A percentile compares a stretch with the other conserved stretches of the same genome.
These are phyloP conservation scores for Ailurus styani DNA, from an alignment of 2,113 vertebrate species.

Conservation along the genomic window DNA sequence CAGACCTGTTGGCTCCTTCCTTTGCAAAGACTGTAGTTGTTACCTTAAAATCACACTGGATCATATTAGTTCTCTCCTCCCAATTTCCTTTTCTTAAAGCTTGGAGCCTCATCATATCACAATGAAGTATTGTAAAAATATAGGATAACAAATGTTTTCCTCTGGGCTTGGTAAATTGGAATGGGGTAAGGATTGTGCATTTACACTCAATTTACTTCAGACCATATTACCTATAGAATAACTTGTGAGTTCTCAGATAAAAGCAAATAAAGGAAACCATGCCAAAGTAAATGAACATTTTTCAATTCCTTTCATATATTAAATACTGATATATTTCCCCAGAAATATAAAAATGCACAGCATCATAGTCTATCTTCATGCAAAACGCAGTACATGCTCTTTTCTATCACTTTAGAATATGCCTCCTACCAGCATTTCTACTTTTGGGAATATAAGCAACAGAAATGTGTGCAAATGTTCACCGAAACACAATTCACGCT, in stretches of 20 bases:
- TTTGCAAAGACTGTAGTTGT: slow-evolving; percentile 29
- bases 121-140: slow-evolving; percentile 65
- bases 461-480: not conserved
- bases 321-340: slow-evolving; percentile 37
- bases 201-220: slow-evolving; percentile 65
- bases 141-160: slow-evolving; percentile 49
- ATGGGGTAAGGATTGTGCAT: slow-evolving; percentile 45
- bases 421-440: not conserved
- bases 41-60: slow-evolving; percentile 45
- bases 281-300: slow-evolving; percentile 59
- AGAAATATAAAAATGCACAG: slow-evolving; percentile 19
- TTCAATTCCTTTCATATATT: slow-evolving; percentile 58
- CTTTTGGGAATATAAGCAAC: not conserved
- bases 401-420: not conserved
- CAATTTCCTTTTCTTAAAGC: slow-evolving; percentile 43
- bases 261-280: slow-evolving; percentile 53
- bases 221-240: slow-evolving; percentile 56
- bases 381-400: not conserved
- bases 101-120: slow-evolving; percentile 48
- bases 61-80: slow-evolving; percentile 48
- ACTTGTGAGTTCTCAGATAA: slow-evolving; percentile 64
- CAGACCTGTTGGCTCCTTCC: slow-evolving; percentile 35
- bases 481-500: not conserved
- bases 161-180: slow-evolving; percentile 53
- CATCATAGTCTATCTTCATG: not conserved